phyloP scores from a whole-genome alignment of 2,113 vertebrate species.

The Laterallus jamaicensis region DNA sequence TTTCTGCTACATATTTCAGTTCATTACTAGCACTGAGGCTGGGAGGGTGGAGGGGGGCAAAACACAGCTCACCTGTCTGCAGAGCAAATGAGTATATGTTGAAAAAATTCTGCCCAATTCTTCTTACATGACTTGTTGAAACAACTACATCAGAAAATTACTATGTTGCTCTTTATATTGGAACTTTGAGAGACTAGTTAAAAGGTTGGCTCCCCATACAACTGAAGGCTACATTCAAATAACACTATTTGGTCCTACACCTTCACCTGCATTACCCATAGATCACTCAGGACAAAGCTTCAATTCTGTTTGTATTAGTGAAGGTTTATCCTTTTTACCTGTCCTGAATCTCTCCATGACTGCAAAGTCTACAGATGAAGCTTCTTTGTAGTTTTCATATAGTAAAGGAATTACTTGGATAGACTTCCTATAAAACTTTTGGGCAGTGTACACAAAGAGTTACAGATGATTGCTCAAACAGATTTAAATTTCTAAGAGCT shows the following conservation, averaged over 20 bases:
- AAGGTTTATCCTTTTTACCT: neutral
- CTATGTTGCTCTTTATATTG: neutral
- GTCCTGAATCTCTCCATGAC: neutral
- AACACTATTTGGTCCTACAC: neutral
- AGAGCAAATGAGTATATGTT: neutral
- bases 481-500: neutral
- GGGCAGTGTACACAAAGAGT: neutral
- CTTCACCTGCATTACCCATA: neutral
- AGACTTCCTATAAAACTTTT: neutral
- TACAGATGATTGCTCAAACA: neutral
- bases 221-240: neutral
- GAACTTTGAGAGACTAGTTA: neutral
- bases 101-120: neutral
- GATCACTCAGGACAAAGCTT: neutral
- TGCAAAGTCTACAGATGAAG: accelerated
- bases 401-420: neutral
- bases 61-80: neutral
- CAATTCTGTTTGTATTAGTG: neutral
- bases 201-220: neutral
- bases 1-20: neutral
- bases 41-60: accelerated
- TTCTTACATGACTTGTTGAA: neutral
- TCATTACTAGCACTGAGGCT: neutral
- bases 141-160: neutral
- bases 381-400: neutral